Evolutionary conservation across 2,888 invertebrate genomes (phyloP), one percentile per base, ranked within the genome.

Genomic region (Patella ulyssiponensis): DNA sequence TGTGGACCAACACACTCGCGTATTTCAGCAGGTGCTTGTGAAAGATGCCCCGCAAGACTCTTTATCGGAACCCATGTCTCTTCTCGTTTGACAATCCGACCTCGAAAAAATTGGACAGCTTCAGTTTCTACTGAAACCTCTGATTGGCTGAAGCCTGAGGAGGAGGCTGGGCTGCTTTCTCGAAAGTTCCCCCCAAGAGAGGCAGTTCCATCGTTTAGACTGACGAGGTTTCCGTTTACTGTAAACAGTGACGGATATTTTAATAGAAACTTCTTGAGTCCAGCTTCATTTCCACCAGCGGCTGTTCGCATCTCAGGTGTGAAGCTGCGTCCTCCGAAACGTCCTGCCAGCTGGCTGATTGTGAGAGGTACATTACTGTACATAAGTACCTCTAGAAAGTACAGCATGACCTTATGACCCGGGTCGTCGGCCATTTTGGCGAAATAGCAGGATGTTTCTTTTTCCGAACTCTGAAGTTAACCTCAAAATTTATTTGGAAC

Each of bases 271-370:
- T 98, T 98, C 92, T 97, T 97, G 80, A 99, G 94, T 78, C 99
- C 97, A 75, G 87, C 96, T 93, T 98, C 98, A 86, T 97, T 98
- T 87, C 98, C 98, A 85, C 98, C 93, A 73, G 93, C 93, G 71
- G 93, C 93, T 70, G 89, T 86, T 70, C 92, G 85, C 98, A 99
- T 99, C 93, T 99, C 99, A 93, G 98, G 97, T 44, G 99, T 98
- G 93, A 99, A 99, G 86, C 97, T 98, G 92, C 98, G 98, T 86
- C 98, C 98, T 89, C 99, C 99, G 93, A 99, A 99, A 93, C 99
- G 98, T 93, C 99, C 99, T 92, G 98, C 98, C 87, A 99, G 94
- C 93, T 99, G 99, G 93, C 98, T 98, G 89, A 99, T 94, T 85
- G 98, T 97, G 92, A 98, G 94, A 84, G 98, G 96, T 92, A 97